These are phyloP conservation scores for Pocota personata DNA, from an alignment of 2,888 invertebrate genomes.

Conservation along the genomic window DNA sequence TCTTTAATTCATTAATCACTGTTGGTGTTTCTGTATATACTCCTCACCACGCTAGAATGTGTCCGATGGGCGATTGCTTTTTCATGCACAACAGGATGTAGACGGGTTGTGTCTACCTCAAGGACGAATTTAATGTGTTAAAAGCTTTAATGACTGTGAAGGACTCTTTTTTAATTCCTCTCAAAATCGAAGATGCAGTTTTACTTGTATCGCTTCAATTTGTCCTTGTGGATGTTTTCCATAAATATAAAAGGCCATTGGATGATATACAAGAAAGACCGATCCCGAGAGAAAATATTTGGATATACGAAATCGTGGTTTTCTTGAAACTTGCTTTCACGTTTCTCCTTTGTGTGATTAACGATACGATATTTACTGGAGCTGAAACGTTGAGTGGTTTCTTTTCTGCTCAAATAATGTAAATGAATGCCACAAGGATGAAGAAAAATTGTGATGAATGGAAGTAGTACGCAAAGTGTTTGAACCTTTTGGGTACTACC, in stretches of 20 bases:
- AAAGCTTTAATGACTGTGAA: background rate
- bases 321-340: background rate
- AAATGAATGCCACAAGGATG: background rate
- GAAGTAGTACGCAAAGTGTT: background rate
- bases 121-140: background rate
- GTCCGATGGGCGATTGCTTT: background rate
- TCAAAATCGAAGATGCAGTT: background rate
- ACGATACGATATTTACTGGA: background rate
- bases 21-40: background rate
- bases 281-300: background rate
- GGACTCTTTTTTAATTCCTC: background rate
- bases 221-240: background rate
- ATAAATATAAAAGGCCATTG: background rate
- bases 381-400: background rate
- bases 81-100: background rate
- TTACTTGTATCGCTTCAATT: background rate
- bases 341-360: background rate
- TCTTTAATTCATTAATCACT: constrained; percentile 66
- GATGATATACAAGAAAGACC: background rate
- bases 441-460: background rate
- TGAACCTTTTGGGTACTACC: background rate
- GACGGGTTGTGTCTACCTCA: background rate
- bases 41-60: too few relatives aligned
- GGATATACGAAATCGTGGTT: background rate
- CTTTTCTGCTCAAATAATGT: background rate